phyloP scores from a whole-genome alignment of 2,888 invertebrate species.

The Acronicta leporina region DNA sequence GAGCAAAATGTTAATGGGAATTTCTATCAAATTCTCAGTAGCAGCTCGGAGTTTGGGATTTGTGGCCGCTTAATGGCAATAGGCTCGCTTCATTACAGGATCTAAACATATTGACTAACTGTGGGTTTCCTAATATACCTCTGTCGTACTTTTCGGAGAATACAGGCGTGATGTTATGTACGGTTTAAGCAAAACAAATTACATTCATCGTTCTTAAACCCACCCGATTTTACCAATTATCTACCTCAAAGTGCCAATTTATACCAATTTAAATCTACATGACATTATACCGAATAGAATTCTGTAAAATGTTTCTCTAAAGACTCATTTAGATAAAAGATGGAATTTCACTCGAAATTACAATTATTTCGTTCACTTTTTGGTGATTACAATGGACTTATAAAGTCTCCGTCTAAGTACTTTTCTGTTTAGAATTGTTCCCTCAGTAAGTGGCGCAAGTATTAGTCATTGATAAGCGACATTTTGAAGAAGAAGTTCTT shows the following conservation, averaged over 20 bases:
- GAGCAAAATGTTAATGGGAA: too few relatives aligned
- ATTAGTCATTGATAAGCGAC: neutral
- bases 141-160: too few relatives aligned
- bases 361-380: neutral
- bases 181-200: too few relatives aligned
- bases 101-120: too few relatives aligned
- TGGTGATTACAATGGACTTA: neutral
- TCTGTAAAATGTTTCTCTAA: conserved; percentile 4
- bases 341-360: neutral
- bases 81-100: too few relatives aligned
- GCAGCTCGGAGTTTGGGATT: too few relatives aligned
- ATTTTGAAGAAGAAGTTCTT: too few relatives aligned
- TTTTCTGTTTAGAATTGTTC: neutral
- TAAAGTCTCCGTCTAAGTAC: neutral
- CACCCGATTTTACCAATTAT: neutral
- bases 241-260: neutral
- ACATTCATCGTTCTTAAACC: too few relatives aligned
- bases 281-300: neutral
- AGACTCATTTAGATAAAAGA: conserved; percentile 2
- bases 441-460: neutral
- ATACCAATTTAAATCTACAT: neutral
- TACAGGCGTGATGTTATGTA: too few relatives aligned
- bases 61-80: too few relatives aligned
- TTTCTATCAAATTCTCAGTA: too few relatives aligned
- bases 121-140: too few relatives aligned